Conservation (phyloP, 53 echinoderm and acorn worm species). For the Apostichopus leukothele region DNA sequence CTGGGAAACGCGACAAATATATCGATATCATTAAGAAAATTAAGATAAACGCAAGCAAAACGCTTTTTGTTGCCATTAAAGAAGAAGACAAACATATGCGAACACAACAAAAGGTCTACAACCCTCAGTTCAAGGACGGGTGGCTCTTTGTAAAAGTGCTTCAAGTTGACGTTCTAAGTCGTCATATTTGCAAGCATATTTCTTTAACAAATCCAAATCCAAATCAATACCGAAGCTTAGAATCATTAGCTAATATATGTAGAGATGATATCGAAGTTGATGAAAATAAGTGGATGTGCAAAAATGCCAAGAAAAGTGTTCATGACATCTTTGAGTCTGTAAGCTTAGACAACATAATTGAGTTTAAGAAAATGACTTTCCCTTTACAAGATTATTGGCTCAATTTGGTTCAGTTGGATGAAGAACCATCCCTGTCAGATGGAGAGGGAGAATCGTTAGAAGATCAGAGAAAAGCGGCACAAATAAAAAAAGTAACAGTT, state of each 20-base stretch:
- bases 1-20: constrained; percentile 8
- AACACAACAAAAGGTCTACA: constrained; percentile 17
- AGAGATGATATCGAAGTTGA: background rate
- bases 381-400: constrained; percentile 5
- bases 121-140: constrained; percentile 6
- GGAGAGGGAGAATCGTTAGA: background rate
- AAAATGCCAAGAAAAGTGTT: background rate
- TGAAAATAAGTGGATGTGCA: background rate
- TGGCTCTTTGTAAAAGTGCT: constrained; percentile 30
- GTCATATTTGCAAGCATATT: background rate
- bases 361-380: background rate
- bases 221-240: background rate
- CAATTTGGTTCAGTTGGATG: background rate
- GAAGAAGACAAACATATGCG: background rate
- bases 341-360: background rate
- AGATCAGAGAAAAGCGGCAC: background rate
- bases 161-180: constrained; percentile 29
- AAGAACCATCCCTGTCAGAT: background rate
- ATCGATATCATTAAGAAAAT: background rate
- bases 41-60: background rate
- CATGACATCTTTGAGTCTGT: background rate
- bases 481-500: background rate
- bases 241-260: background rate
- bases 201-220: background rate
- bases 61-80: background rate